phyloP scores from a whole-genome alignment of 2,888 invertebrate species.

The Yponomeuta cagnagella region DNA sequence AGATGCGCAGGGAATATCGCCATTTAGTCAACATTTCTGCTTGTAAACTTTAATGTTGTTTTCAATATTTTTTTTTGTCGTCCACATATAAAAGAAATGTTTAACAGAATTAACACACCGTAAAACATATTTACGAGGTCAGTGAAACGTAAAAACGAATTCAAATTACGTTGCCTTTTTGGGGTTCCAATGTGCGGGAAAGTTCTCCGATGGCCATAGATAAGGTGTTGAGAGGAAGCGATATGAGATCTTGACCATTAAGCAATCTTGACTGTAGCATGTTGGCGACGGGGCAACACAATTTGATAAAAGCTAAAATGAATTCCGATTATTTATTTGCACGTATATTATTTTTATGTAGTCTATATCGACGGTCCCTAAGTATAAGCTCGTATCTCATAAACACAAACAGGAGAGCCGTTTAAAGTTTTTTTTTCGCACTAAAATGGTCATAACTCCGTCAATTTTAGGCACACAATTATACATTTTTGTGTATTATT shows the following conservation, averaged over 20 bases:
- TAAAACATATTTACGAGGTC: slow-evolving; percentile 26
- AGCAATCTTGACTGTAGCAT: slow-evolving; percentile 41
- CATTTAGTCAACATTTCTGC: too few relatives aligned
- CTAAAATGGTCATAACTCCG: too few relatives aligned
- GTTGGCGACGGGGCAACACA: slow-evolving; percentile 45
- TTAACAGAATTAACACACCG: background rate
- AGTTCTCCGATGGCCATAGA: slow-evolving; percentile 38
- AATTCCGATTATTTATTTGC: background rate
- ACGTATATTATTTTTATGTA: background rate
- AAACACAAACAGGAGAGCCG: too few relatives aligned
- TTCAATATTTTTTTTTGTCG: too few relatives aligned
- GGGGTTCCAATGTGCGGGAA: slow-evolving; percentile 38
- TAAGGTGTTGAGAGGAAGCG: slow-evolving; percentile 33
- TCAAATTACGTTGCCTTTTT: slow-evolving; percentile 29
- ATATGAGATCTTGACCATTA: slow-evolving; percentile 44
- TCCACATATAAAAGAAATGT: too few relatives aligned
- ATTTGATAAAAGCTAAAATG: slow-evolving; percentile 7
- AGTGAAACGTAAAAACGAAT: slow-evolving; percentile 27
- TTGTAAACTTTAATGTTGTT: too few relatives aligned
- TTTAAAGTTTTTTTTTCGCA: too few relatives aligned
- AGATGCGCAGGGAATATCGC: too few relatives aligned
- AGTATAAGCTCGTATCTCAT: too few relatives aligned
- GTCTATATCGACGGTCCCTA: too few relatives aligned
- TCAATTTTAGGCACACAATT: too few relatives aligned
- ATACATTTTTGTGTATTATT: too few relatives aligned